A percentile compares a stretch with the other conserved stretches of the same genome.
Conservation (phyloP, 2,113 vertebrate species). For the Propithecus coquereli region DNA sequence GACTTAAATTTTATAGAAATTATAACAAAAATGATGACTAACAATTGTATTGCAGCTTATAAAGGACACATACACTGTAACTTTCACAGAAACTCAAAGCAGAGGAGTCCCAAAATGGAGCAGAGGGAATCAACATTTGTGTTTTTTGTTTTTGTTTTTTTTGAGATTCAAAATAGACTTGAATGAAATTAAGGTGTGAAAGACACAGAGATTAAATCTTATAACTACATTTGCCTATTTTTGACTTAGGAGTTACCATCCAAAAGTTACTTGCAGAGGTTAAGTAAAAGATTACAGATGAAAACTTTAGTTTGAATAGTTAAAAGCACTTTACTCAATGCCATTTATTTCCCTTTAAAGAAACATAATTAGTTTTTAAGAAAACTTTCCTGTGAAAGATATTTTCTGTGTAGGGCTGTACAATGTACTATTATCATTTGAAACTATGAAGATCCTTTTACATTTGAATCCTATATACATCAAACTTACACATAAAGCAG, state of each 20-base stretch:
- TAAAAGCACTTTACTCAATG: conserved; percentile 33
- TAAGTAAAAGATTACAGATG: conserved; percentile 34
- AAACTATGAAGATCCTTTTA: neutral
- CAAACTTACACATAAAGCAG: conserved; percentile 10
- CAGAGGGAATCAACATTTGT: neutral
- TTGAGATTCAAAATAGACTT: conserved; percentile 15
- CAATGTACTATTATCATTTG: neutral
- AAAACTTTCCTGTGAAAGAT: neutral
- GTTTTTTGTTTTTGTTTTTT: neutral
- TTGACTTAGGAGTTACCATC: conserved; percentile 18
- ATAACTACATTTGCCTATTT: neutral
- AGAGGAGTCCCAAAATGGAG: neutral
- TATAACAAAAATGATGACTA: conserved; percentile 22
- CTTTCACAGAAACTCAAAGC: conserved; percentile 28
- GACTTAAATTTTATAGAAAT: conserved; percentile 24
- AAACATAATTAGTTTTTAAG: conserved; percentile 37
- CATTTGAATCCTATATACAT: neutral
- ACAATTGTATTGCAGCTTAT: neutral
- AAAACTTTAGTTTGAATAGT: conserved; percentile 31
- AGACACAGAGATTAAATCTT: neutral
- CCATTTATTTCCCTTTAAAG: conserved; percentile 23
- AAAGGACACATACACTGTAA: conserved; percentile 1
- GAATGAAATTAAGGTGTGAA: conserved; percentile 43
- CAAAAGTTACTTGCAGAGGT: conserved; percentile 29
- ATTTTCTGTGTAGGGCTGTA: conserved; percentile 13